Conservation (phyloP, 2,797 vertebrate species). For the Xiphophorus birchmanni region DNA sequence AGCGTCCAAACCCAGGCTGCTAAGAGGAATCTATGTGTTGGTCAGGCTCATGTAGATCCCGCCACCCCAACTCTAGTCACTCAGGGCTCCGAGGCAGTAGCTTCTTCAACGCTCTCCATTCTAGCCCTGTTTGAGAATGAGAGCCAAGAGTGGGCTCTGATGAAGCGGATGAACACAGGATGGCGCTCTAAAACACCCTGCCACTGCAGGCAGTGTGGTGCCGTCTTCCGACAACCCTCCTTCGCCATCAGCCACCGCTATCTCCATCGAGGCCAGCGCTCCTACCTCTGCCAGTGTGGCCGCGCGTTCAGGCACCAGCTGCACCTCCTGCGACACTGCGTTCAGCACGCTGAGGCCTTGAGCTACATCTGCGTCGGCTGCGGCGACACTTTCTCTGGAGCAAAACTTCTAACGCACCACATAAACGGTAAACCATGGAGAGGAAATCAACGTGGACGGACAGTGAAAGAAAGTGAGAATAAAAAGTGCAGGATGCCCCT, state of each 20-base stretch:
- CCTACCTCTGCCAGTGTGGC: conserved; percentile 80
- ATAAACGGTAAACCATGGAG: conserved; percentile 32
- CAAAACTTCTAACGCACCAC: conserved; percentile 74
- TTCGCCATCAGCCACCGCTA: conserved; percentile 81
- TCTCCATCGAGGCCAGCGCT: conserved; percentile 73
- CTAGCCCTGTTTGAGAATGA: conserved; percentile 64
- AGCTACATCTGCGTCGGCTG: conserved; percentile 82
- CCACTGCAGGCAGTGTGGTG: conserved; percentile 82
- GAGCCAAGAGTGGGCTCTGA: conserved; percentile 40
- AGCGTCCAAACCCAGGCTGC: conserved; percentile 18
- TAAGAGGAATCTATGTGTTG: conserved; percentile 29
- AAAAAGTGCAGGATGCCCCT: conserved; percentile 71
- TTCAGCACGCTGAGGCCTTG: conserved; percentile 80
- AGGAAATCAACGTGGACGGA: conserved; percentile 14
- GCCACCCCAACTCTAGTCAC: neutral
- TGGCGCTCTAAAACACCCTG: conserved; percentile 73
- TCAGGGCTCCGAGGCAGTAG: neutral
- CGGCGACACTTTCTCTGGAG: conserved; percentile 82
- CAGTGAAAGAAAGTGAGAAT: conserved; percentile 25
- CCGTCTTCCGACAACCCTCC: conserved; percentile 74
- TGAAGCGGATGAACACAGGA: conserved; percentile 57
- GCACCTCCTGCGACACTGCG: conserved; percentile 83
- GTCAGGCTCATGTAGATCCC: conserved; percentile 7
- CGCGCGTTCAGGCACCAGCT: conserved; percentile 76
- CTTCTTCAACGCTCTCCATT: conserved; percentile 34